Evolutionary conservation across 2,888 invertebrate genomes (phyloP).

Genomic region (Nephrocerus scutellatus): DNA sequence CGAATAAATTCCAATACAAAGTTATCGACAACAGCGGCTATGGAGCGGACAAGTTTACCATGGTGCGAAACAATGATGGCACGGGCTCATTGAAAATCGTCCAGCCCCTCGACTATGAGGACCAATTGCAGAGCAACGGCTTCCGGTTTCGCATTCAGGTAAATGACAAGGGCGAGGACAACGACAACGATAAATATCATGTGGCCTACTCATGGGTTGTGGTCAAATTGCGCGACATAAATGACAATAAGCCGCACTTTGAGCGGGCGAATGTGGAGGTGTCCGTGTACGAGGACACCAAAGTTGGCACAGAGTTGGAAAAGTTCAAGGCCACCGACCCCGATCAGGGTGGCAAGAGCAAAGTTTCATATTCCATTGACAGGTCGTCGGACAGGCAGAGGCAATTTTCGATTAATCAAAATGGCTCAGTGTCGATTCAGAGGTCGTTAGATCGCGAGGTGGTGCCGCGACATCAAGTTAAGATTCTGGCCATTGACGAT

Average conservation of each 20-base stretch:
- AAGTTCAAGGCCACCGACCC: conserved; percentile 94
- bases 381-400: conserved; percentile 85
- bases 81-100: conserved; percentile 93
- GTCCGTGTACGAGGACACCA: conserved; percentile 85
- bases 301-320: conserved; percentile 82
- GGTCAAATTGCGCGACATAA: conserved; percentile 86
- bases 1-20: conserved; percentile 93
- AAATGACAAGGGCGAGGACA: conserved; percentile 90
- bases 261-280: conserved; percentile 90
- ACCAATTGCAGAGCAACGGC: conserved; percentile 88
- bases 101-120: conserved; percentile 92
- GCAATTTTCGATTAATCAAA: conserved; percentile 90
- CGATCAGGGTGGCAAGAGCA: conserved; percentile 89
- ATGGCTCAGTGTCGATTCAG: conserved; percentile 91
- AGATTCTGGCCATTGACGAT: conserved; percentile 91
- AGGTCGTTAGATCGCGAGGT: conserved; percentile 88
- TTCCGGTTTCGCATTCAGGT: conserved; percentile 92
- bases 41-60: conserved; percentile 93
- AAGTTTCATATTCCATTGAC: conserved; percentile 86
- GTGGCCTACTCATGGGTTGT: conserved; percentile 94
- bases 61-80: conserved; percentile 93
- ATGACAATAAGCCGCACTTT: conserved; percentile 95
- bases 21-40: conserved; percentile 90
- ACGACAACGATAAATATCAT: conserved; percentile 94
- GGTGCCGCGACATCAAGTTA: conserved; percentile 90